These are phyloP conservation scores for Petrosia ficiformis DNA, from an alignment of 37 sponge, comb jelly and placozoan genomes.

Conservation along the genomic window DNA sequence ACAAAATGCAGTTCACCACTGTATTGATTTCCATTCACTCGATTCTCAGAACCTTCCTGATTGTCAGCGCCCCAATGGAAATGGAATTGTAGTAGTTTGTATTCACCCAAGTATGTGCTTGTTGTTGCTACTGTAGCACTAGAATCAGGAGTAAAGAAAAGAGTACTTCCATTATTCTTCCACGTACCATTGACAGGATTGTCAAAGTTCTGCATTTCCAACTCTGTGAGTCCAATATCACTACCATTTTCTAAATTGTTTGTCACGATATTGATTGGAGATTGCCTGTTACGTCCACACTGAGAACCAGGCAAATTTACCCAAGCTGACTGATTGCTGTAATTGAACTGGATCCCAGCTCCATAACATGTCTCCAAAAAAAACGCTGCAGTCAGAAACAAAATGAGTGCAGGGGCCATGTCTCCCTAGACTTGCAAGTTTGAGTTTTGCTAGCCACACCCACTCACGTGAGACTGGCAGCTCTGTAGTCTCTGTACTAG, in stretches of 20 bases:
- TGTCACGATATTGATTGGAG: conserved; percentile 37
- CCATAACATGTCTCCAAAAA: not conserved
- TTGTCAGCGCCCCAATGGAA: conserved; percentile 5
- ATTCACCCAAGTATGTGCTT: not conserved
- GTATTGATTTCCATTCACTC: not conserved
- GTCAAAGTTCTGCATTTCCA: not conserved
- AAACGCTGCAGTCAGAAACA: not conserved
- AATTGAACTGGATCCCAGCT: conserved; percentile 8
- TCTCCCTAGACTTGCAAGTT: no score
- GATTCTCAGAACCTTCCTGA: not conserved
- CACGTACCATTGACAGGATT: not conserved
- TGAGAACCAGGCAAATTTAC: not conserved
- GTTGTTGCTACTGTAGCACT: not conserved
- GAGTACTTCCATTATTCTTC: not conserved
- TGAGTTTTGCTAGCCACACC: no score
- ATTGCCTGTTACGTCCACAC: conserved; percentile 14
- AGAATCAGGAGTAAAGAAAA: not conserved
- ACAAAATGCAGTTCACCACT: conserved; percentile 10
- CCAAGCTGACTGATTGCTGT: conserved; percentile 44
- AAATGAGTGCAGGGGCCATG: not conserved
- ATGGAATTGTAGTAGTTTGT: conserved; percentile 1
- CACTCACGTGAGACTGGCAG: no score
- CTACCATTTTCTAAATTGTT: not conserved
- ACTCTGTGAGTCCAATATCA: not conserved
- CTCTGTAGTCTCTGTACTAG: no score